Evolutionary conservation across 1,140 invertebrate species (phyloP), one percentile per base, ranked within the genome.

Genomic region (Drosophila tristis): DNA sequence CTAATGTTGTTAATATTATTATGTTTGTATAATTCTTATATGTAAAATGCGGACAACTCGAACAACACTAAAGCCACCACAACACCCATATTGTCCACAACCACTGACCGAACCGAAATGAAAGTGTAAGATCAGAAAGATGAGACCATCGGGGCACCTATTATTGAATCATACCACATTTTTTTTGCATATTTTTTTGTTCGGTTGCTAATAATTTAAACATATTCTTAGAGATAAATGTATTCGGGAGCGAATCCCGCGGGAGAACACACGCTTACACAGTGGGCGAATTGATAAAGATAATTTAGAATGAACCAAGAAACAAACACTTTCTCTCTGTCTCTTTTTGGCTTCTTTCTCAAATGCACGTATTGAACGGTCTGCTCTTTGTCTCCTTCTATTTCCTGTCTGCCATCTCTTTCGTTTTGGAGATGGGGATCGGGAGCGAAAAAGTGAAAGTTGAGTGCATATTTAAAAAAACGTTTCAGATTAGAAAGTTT

Each of bases 1-100:
- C 47, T 81, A 82, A 82, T 81, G 82, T 87, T 87, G 82, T 87
- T 87, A 87, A 86, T 86, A 79, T 81, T 87, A 87, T 87, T 87
- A 82, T 75, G 79, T 89, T 82, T 82, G 71, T 70, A 89, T 82
- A 82, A 87, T 77, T 74, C 44, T 85, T 64, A 85, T 86, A 77
- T 68, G 63, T 78, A 75, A 68, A 64, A 47, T 23, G 59, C 39
- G 43, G 64, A 65, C 51, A 39, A 29, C 15, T 62, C 42, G 50
- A 29, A 31, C 45, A 31, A 31, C 8, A 31, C 31, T 31, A 31
- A 8, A 53, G 64, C 26, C 45, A 53, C 55, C 68, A 60, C 54
- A 78, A 68, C 64, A 68, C 50, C 60, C 45, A 53, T 57, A 57
- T 55, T 49, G 63, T 53, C 74, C 51, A 71, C 73, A 78, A 68